A percentile compares a stretch with the other conserved stretches of the same genome.
phyloP scores from a whole-genome alignment of 1,140 invertebrate species.

The Trichogramma pretiosum region DNA sequence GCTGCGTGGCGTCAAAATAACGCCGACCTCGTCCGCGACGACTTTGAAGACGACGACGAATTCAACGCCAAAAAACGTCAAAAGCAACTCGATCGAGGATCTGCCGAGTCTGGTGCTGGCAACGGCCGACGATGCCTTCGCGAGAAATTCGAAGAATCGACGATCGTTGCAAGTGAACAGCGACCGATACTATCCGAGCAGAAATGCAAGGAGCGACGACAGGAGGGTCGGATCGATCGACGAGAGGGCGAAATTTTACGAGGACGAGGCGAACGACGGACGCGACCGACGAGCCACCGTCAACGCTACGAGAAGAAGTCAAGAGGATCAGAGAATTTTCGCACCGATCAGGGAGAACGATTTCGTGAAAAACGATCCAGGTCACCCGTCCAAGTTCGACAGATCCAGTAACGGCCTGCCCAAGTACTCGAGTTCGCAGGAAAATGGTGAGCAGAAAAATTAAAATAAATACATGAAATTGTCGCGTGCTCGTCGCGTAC shows the following conservation, averaged over 20 bases:
- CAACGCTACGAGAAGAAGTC: neutral
- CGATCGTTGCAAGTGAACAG: conserved; percentile 56
- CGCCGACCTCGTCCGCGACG: neutral
- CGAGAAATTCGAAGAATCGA: conserved; percentile 39
- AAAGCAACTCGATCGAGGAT: conserved; percentile 44
- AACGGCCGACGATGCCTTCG: conserved; percentile 12
- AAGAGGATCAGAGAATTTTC: neutral
- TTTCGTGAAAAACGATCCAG: conserved; percentile 15
- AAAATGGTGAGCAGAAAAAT: neutral
- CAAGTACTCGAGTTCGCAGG: conserved; percentile 6
- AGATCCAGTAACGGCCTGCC: neutral
- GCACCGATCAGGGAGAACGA: conserved; percentile 12
- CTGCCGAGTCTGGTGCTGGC: conserved; percentile 25
- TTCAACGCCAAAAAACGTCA: neutral
- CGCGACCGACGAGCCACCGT: neutral
- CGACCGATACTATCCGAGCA: conserved; percentile 1
- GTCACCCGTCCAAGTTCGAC: conserved; percentile 10
- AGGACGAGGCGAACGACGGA: neutral
- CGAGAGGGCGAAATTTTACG: conserved; percentile 4
- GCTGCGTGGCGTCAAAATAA: neutral
- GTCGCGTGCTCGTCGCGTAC: too few species aligned
- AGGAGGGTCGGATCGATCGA: neutral
- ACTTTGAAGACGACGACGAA: neutral
- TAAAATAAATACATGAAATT: neutral
- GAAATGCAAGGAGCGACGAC: neutral